Evolutionary conservation across 2,797 vertebrate genomes (phyloP).

Genomic region (Diceros bicornis): DNA sequence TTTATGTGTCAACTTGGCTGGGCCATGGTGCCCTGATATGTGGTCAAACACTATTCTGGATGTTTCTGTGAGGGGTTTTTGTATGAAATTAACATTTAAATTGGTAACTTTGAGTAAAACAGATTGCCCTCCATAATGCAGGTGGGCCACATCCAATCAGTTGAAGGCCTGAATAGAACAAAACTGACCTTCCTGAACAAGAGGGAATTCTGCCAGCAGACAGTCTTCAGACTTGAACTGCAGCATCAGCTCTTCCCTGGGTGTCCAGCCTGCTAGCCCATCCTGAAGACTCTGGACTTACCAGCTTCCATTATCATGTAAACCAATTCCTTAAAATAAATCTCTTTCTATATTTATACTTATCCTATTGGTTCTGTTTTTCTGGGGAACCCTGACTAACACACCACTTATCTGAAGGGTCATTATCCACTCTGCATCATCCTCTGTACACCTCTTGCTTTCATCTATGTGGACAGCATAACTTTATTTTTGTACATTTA

Average conservation of each 20-base stretch:
- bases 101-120: background rate
- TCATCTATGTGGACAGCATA: background rate
- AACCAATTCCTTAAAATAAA: conserved; percentile 30
- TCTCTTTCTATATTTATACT: background rate
- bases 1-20: background rate
- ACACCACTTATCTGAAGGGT: background rate
- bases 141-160: background rate
- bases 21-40: background rate
- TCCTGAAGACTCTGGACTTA: background rate
- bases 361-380: background rate
- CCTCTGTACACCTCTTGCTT: background rate
- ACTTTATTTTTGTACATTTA: conserved; percentile 23
- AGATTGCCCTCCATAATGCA: background rate
- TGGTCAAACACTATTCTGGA: background rate
- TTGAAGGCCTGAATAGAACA: background rate
- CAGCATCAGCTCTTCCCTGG: background rate
- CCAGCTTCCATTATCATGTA: background rate
- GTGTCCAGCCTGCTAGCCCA: background rate
- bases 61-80: background rate
- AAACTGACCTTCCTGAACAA: background rate
- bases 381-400: background rate
- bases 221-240: background rate
- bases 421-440: background rate
- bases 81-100: background rate
- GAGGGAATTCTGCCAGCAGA: background rate